Base-by-base conservation (phyloP, 2,113 vertebrate species). In the Coryphaenoides rupestris region DNA sequence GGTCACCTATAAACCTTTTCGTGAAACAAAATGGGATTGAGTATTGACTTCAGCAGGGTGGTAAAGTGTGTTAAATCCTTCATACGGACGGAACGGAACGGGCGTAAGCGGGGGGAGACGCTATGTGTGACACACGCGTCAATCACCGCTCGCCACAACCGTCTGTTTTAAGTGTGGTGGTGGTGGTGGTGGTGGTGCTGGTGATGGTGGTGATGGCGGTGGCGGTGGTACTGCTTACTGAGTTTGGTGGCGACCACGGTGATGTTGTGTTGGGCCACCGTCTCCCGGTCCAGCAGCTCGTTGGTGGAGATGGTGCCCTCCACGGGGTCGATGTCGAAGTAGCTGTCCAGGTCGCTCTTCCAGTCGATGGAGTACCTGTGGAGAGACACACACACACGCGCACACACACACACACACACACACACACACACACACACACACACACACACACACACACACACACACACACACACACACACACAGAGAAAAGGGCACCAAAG, bases 271-370 rank as follows among this genome's bases (percentile, higher is more conserved):
- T 95, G 95, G 2, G 94, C 87, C 19, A 92, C 91, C 82, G 70
- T 96, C 84, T 99, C 97, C 79, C 96, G 89, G 92, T 99, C 95
- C 60, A 99, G 86, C 60, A 94, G 89, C 75, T 96, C 93, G 55
- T 95, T 96, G 60, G 95, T 98, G 75, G 95, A 93, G 73, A 99
- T 93, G 2, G 96, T 99, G 74, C 97, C 97, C 81, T 95, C 93
- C 57, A 90, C 92, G 2, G 93, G 92, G 68, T 99, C 95, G 68
- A 99, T 93, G 82, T 93, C 93, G 63, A 99, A 99, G 88, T 93
- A 95, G 89, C 90, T 96, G 90, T 96, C 94, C 78, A 92, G 72
- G 83, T 96, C 94, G 57, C 88, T 97, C 89, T 93, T 95, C 93
- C 93, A 93, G 83, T 99, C 96, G 33, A 96, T 94, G 86, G 95